Base-by-base conservation (phyloP, 2,888 invertebrate species). In the Tiliacea citrago region DNA sequence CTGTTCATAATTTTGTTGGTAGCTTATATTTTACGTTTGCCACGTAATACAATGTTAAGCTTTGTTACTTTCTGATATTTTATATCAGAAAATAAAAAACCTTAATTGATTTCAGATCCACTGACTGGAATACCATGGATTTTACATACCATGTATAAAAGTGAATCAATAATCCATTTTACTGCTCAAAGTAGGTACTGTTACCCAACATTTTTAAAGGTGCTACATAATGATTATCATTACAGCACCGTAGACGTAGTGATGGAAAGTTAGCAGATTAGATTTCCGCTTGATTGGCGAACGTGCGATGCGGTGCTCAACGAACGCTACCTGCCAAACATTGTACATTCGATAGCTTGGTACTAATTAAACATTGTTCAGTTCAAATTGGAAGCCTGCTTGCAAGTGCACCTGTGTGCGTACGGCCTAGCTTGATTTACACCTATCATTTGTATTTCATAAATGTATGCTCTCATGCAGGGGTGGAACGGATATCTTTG, bases 331-430 rank as follows among this genome's bases (percentile, higher is more conserved):
- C 57, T 66, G 29, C 73, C 77, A 80, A 86, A 85, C 80, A 82
- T 51, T 80, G 78, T 67, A 73, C 83, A 68, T 81, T 81, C 80
- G 76, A 83, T 77, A 73, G 75, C 80, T 62, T 55, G 77, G 68
- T 73, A 47, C 81, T 85, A 79, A 86, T 86, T 86, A 85, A 85
- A 86, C 86, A 86, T 76, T 85, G 85, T 82, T 76, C 75, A 68
- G 85, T 77, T 76, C 75, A 69, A 85, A 85, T 81, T 82, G 83
- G 76, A 62, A 77, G 77, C 79, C 73, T 77, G 67, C 76, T 83
- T 73, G 70, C 68, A 74, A 73, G 75, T 79, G 69, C 67, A 63
- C 71, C 55, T 65, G 71, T 69, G 73, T 73, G 79, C 62, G 66
- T 71, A 24, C n/a, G n/a, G 65, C 55, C 21, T 68, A 66, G 82